Percentiles rank a stretch among this genome's conserved stretches.
These are phyloP conservation scores for Cichladusa arquata DNA, from an alignment of 2,113 vertebrate genomes.

Conservation along the genomic window DNA sequence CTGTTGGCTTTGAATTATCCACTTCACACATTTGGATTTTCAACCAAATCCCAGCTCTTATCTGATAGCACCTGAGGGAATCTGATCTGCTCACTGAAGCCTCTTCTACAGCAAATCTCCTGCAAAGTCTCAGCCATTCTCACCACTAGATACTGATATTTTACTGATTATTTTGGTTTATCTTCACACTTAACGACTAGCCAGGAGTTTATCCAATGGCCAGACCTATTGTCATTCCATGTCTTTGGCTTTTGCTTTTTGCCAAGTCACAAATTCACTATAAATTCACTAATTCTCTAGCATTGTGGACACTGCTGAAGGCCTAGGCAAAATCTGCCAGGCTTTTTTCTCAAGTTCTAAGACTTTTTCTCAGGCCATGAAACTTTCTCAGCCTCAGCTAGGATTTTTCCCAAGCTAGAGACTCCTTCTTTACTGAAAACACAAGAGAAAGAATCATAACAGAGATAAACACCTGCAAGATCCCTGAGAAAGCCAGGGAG, in stretches of 20 bases:
- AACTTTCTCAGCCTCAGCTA: too few relatives aligned
- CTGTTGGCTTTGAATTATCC: neutral
- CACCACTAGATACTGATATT: too few relatives aligned
- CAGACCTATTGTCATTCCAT: fast-evolving
- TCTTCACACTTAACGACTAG: neutral
- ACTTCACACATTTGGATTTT: neutral
- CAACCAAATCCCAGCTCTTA: neutral
- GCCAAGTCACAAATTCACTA: neutral
- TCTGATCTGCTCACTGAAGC: neutral
- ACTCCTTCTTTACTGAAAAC: too few relatives aligned
- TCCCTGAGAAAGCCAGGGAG: too few relatives aligned
- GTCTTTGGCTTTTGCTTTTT: neutral
- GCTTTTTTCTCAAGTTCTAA: too few relatives aligned
- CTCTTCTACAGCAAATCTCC: neutral
- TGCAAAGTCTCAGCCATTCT: neutral
- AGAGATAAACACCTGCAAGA: too few relatives aligned
- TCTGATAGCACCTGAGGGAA: neutral
- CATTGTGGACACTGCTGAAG: too few relatives aligned
- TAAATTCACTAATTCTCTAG: neutral
- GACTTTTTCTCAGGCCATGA: too few relatives aligned
- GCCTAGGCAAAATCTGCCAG: too few relatives aligned
- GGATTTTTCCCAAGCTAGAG: too few relatives aligned
- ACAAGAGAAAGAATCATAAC: too few relatives aligned
- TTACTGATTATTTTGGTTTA: neutral
- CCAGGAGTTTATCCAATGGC: neutral